Conservation (phyloP, 64 coral and sea anemone genomes). For the Stichodactyla helianthus region DNA sequence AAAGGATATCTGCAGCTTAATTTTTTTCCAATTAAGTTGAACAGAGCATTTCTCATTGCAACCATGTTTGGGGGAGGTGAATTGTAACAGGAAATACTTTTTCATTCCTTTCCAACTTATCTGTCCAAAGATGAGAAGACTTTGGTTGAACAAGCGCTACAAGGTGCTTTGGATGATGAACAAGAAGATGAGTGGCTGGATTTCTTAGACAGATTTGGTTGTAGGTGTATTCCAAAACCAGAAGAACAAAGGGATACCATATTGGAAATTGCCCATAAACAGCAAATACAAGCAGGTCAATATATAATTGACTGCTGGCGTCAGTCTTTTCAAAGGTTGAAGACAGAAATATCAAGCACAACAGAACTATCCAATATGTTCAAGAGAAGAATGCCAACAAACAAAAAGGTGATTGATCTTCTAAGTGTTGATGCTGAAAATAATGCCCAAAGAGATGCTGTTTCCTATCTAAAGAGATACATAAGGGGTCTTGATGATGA, state of each 20-base stretch:
- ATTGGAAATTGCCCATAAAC: conserved; percentile 37
- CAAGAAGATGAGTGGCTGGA: conserved; percentile 38
- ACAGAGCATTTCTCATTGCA: conserved; percentile 33
- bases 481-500: conserved; percentile 24
- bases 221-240: conserved; percentile 21
- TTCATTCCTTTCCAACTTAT: conserved; percentile 35
- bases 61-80: conserved; percentile 46
- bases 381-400: conserved; percentile 29
- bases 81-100: neutral
- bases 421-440: conserved; percentile 7
- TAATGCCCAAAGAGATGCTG: conserved; percentile 20
- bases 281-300: conserved; percentile 39
- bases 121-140: conserved; percentile 50
- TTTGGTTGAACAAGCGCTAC: conserved; percentile 4
- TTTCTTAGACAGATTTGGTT: conserved; percentile 22
- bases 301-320: conserved; percentile 48
- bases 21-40: conserved; percentile 46
- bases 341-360: neutral
- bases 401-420: conserved; percentile 45
- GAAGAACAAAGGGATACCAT: conserved; percentile 25
- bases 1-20: conserved; percentile 42
- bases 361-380: neutral
- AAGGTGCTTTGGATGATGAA: neutral
- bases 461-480: conserved; percentile 24
- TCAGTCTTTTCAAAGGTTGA: conserved; percentile 2